Evolutionary conservation across 1,140 invertebrate species (phyloP).

Genomic region (Penaeus japonicus): DNA sequence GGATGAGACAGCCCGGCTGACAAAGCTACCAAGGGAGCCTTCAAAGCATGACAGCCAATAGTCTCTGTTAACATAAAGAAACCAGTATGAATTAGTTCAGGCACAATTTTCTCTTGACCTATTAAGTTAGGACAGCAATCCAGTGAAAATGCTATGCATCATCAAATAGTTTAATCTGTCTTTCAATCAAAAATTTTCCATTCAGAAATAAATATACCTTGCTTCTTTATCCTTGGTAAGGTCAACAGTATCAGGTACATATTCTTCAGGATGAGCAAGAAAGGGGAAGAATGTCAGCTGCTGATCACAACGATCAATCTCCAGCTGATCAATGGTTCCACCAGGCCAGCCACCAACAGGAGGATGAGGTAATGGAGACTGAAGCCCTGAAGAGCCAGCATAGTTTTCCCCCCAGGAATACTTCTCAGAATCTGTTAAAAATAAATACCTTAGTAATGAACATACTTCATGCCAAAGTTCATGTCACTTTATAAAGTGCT

Average conservation of each 20-base stretch:
- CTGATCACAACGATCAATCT: constrained; percentile 75
- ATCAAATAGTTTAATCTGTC: too few relatives aligned
- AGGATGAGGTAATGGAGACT: constrained; percentile 65
- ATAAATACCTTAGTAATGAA: constrained; percentile 19
- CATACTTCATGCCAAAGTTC: too few relatives aligned
- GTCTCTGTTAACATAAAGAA: constrained; percentile 66
- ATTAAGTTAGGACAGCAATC: too few relatives aligned
- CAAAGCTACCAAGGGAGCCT: constrained; percentile 77
- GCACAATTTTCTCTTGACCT: neutral
- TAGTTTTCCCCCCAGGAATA: constrained; percentile 81
- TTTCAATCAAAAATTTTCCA: too few relatives aligned
- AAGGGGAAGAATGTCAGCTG: constrained; percentile 74
- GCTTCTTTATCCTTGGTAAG: constrained; percentile 85
- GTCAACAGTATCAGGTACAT: constrained; percentile 90
- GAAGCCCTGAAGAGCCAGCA: constrained; percentile 76
- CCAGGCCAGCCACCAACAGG: constrained; percentile 34
- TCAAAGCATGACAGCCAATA: constrained; percentile 95
- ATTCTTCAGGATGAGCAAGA: constrained; percentile 71
- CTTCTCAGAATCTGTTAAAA: constrained; percentile 67
- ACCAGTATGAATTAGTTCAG: neutral
- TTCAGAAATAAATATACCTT: constrained; percentile 61
- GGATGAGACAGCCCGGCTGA: constrained; percentile 78
- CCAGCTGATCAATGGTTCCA: constrained; percentile 71
- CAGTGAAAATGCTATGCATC: too few relatives aligned
- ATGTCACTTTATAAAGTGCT: too few relatives aligned